Conservation (phyloP, 2,797 vertebrate genomes). For the Diplodus puntazzo region DNA sequence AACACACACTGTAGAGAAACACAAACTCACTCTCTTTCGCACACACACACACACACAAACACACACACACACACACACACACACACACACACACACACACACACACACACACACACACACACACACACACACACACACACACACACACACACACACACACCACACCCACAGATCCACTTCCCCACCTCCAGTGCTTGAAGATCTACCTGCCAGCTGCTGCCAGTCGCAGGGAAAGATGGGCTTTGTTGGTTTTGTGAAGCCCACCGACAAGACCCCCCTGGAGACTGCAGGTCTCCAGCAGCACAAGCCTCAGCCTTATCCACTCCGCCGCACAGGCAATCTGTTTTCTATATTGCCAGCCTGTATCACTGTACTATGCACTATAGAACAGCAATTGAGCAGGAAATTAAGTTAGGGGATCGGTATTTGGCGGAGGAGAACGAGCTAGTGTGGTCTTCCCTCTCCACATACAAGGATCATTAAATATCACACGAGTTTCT, state of each 20-base stretch:
- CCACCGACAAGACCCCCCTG: slow-evolving; percentile 87
- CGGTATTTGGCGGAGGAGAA: slow-evolving; percentile 90
- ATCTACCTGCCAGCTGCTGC: slow-evolving; percentile 89
- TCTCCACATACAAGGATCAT: slow-evolving; percentile 90
- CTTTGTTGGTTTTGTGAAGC: slow-evolving; percentile 91
- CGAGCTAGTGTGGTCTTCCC: slow-evolving; percentile 87
- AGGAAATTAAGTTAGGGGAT: slow-evolving; percentile 93
- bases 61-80: slow-evolving; percentile 67
- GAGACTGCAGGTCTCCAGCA: slow-evolving; percentile 87
- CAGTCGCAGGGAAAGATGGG: slow-evolving; percentile 88
- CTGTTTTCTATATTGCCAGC: slow-evolving; percentile 92
- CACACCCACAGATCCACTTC: slow-evolving; percentile 79
- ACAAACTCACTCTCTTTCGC: slow-evolving; percentile 16
- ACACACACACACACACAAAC: slow-evolving; percentile 30
- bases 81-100: slow-evolving; percentile 60
- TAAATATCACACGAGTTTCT: slow-evolving; percentile 90
- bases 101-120: slow-evolving; percentile 57
- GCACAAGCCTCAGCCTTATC: slow-evolving; percentile 86
- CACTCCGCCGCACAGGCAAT: slow-evolving; percentile 90
- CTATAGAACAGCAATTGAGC: slow-evolving; percentile 93
- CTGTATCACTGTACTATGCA: slow-evolving; percentile 91
- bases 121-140: slow-evolving; percentile 44
- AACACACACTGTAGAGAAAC: slow-evolving; percentile 38
- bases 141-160: slow-evolving; percentile 56
- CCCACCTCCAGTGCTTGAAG: slow-evolving; percentile 79